phyloP scores from a whole-genome alignment of 2,797 vertebrate species.

The Pitangus sulphuratus region DNA sequence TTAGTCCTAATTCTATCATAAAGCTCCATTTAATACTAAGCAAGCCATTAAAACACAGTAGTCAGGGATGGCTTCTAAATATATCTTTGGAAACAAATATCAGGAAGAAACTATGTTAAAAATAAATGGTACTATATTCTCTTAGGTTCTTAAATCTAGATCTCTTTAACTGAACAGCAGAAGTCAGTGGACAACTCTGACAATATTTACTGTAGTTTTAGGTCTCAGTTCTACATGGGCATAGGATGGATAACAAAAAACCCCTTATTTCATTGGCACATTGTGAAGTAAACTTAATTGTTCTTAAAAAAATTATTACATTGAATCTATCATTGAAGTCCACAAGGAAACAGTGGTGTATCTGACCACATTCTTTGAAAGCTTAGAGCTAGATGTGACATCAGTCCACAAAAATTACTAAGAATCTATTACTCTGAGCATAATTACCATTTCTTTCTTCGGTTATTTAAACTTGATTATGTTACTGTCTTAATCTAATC shows the following conservation, averaged over 20 bases:
- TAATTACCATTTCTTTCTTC: not conserved
- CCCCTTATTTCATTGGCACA: not conserved
- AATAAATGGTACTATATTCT: not conserved
- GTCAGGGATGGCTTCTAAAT: not conserved
- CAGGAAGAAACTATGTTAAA: not conserved
- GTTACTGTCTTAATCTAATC: not conserved
- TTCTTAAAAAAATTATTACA: not conserved
- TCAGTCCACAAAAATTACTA: not conserved
- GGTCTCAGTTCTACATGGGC: not conserved
- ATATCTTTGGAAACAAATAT: not conserved
- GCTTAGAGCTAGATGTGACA: not conserved
- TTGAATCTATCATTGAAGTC: not conserved
- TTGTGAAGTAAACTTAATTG: not conserved
- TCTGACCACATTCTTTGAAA: not conserved
- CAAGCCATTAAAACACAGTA: not conserved
- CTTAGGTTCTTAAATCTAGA: not conserved
- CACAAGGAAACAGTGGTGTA: not conserved
- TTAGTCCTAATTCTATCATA: not conserved
- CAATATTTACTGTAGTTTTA: not conserved
- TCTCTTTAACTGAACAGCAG: not conserved
- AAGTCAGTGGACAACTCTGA: not conserved
- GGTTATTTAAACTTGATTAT: not conserved
- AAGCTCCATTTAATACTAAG: not conserved
- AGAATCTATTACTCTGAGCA: not conserved
- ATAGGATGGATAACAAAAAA: not conserved